Evolutionary conservation across 2,113 vertebrate genomes (phyloP).

Genomic region (Tenrec ecaudatus): DNA sequence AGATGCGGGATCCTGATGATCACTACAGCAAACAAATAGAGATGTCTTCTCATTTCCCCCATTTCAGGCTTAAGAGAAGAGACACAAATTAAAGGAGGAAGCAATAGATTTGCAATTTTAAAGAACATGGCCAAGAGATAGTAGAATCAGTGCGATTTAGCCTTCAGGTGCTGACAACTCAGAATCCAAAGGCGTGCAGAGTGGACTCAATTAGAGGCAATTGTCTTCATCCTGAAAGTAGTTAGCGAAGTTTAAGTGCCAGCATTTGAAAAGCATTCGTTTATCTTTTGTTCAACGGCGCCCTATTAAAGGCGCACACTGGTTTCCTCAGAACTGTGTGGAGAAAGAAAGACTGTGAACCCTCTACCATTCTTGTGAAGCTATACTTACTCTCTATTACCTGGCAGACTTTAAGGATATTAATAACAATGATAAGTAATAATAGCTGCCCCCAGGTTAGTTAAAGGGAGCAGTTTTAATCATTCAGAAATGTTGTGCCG

Average conservation of each 20-base stretch:
- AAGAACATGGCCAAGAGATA: slow-evolving; percentile 51
- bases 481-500: slow-evolving; percentile 84
- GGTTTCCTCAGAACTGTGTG: slow-evolving; percentile 12
- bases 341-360: slow-evolving; percentile 45
- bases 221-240: slow-evolving; percentile 68
- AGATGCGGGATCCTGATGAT: slow-evolving; percentile 19
- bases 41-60: slow-evolving; percentile 74
- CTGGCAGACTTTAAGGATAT: slow-evolving; percentile 66
- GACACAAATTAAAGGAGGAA: slow-evolving; percentile 77
- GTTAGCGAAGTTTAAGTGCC: slow-evolving; percentile 16
- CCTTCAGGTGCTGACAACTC: slow-evolving; percentile 69
- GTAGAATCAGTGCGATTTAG: slow-evolving; percentile 57
- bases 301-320: slow-evolving; percentile 5
- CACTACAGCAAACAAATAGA: slow-evolving; percentile 57
- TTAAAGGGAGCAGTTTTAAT: slow-evolving; percentile 78
- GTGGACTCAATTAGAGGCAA: slow-evolving; percentile 65
- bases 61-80: slow-evolving; percentile 76
- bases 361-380: neutral
- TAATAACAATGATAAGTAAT: slow-evolving; percentile 73
- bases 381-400: slow-evolving; percentile 20
- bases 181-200: slow-evolving; percentile 36
- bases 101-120: slow-evolving; percentile 70
- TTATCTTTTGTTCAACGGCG: slow-evolving; percentile 33
- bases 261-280: slow-evolving; percentile 42
- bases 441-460: slow-evolving; percentile 75